Base-by-base conservation (phyloP, 2,888 invertebrate species). In the Diarsia brunnea region DNA sequence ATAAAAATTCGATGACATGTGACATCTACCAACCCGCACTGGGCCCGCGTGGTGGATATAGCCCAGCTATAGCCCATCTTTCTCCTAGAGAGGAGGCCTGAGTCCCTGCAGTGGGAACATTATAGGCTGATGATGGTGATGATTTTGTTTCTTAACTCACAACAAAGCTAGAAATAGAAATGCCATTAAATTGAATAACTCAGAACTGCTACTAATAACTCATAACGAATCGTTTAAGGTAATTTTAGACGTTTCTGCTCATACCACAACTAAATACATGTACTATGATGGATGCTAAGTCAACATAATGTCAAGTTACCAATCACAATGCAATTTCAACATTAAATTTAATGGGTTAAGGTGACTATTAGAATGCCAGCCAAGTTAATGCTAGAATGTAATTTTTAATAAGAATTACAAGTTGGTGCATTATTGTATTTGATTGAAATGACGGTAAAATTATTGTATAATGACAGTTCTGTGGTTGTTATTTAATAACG, bases 321-420 rank as follows among this genome's bases (percentile, higher is more conserved):
- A 88, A 85, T 82, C 81, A 84, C 78, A 84, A 81, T 79, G 85
- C 86, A 88, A 88, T 86, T 79, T 77, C 45, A 79, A 63, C 49
- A 49, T 78, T 60, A 79, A 60, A 43, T 27, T 78, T 86, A 79
- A 84, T 86, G 75, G 88, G 87, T 87, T 85, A 87, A 87, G 87
- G 87, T 75, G 49, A 81, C 55, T 75, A 78, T 84, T 88, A 85
- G 75, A 88, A 87, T 76, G 87, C 47, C 69, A 75, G 53, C 2
- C 49, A 19, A 14, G 53, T 68, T 60, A 80, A 75, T 69, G 66
- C 38, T 51, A 61, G 73, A 87, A 75, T 84, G 77, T 55, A 77
- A 78, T 84, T 82, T 84, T 77, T 69, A 68, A 70, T 70, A 68
- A 47, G 38, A 76, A 76, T 65, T 78, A 38, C 4, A 69, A 69